phyloP scores from a whole-genome alignment of 92 coral and sea anemone genomes.

The Muricea muricata region DNA sequence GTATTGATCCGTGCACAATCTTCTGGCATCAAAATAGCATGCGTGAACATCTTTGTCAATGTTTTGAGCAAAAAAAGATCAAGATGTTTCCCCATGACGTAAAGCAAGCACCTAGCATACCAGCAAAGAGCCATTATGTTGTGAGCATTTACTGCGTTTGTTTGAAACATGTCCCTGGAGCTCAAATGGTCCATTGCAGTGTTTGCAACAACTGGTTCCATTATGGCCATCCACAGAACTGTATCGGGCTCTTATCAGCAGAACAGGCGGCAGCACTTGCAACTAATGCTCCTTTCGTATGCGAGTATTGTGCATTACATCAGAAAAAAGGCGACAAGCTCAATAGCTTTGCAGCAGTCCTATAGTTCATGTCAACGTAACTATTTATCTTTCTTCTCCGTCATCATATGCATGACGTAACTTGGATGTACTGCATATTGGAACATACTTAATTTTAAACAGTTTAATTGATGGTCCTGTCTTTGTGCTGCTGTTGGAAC shows the following conservation, averaged over 20 bases:
- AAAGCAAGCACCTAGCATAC: background rate
- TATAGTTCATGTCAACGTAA: no score
- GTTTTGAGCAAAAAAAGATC: conserved; percentile 14
- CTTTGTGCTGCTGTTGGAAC: no score
- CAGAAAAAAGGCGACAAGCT: background rate
- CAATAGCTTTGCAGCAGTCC: no score
- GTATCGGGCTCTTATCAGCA: background rate
- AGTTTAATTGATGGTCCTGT: no score
- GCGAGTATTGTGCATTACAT: conserved; percentile 1
- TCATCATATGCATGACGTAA: no score
- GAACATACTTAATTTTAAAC: no score
- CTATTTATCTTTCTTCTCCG: no score
- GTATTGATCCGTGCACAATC: background rate
- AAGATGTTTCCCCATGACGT: conserved; percentile 19
- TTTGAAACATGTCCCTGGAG: conserved; percentile 8
- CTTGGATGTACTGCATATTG: no score
- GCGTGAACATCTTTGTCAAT: conserved; percentile 10
- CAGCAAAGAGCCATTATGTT: background rate
- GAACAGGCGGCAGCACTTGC: background rate
- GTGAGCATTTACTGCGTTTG: conserved; percentile 10
- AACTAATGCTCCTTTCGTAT: background rate
- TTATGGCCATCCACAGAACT: conserved; percentile 1
- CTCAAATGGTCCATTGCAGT: conserved; percentile 30
- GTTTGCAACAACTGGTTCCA: conserved; percentile 33
- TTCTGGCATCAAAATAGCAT: conserved; percentile 15